Evolutionary conservation across 2,888 invertebrate genomes (phyloP), one percentile per base, ranked within the genome.

Genomic region (Cephalotes varians): DNA sequence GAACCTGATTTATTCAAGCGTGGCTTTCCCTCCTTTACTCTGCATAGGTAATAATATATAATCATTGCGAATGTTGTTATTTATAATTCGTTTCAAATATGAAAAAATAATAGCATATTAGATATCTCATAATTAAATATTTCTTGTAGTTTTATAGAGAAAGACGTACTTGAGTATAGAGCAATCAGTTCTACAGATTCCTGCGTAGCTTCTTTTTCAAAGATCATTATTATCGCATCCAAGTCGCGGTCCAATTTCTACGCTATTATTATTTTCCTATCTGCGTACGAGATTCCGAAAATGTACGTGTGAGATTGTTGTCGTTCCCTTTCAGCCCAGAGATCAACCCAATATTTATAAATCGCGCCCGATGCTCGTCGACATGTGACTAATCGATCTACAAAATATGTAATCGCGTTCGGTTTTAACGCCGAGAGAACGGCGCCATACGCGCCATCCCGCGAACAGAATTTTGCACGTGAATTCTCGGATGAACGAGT

Each of bases 381-480:
- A 79, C 54, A 72, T 69, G 82, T 58, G 60, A 51, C 83, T 86
- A 86, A 86, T 84, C 82, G 85, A 69, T 56, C 82, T 83, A 76
- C 86, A 72, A 88, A 88, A 88, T 82, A 73, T 81, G 83, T 90
- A 90, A 89, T 89, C 90, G 90, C 83, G 87, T 90, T 88, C 88
- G 85, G 84, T 89, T 89, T 82, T 76, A 83, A 71, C 82, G 64
- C 64, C 81, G 86, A 81, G 85, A 89, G 88, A 83, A 82, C 86
- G 86, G 51, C 71, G 69, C 64, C 54, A 81, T 74, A 83, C 82
- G 81, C 81, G 71, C 74, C 31, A 73, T 62, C 65, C 65, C 77
- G 76, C 80, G 71, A 72, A 40, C 76, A 60, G 54, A 85, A 80
- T 83, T 83, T 83, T 69, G 67, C 83, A 37, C 79, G 71, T 40